Base-by-base conservation (phyloP, 2,113 vertebrate species). In the Lamprologus callipterus region DNA sequence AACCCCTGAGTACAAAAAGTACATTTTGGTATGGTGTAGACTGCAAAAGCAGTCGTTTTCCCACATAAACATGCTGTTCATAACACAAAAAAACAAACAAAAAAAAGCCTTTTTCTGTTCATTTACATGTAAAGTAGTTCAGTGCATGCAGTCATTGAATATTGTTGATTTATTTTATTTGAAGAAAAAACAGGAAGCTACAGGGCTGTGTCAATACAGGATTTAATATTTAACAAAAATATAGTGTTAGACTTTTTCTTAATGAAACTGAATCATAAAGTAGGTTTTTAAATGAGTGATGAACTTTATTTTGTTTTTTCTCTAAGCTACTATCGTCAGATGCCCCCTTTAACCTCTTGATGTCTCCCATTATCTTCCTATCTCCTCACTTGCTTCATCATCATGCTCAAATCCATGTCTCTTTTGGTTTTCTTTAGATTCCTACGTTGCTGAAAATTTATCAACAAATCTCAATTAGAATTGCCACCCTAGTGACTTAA, bases 71-170 rank as follows among this genome's bases (percentile, higher is more conserved):
- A 26, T 42, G 35, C 13, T 6, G 13, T 6, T 26, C 21, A 10
- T 21, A n/a, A 37, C 0, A 0, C 31, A 37, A 65, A 65, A 10
- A 63, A 31, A 35, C 4, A 1, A 1, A 60, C 2, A 7, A 23
- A 7, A 54, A 12, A 26, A 13, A 2, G 63, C 3, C 35, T 3
- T 58, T 58, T 58, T 58, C 55, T 58, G 35, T 4, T 70, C 8
- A 16, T 45, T 73, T 16, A 73, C 40, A 73, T 45, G n/a, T 7
- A 26, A 45, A 45, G 2, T 26, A 28, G 13, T 26, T 73, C 3
- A 7, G 68, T 26, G 16, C 21, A 45, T 5, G 8, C 5, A 73
- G 8, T 73, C 40, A 26, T 4, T 60, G 57, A 60, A 19, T 33
- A 33, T 60, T 19, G 1, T 19, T 33, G 57, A 60, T 60, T 60